Base-by-base conservation (phyloP, 92 coral and sea anemone species). In the Chrysogorgia sp. region DNA sequence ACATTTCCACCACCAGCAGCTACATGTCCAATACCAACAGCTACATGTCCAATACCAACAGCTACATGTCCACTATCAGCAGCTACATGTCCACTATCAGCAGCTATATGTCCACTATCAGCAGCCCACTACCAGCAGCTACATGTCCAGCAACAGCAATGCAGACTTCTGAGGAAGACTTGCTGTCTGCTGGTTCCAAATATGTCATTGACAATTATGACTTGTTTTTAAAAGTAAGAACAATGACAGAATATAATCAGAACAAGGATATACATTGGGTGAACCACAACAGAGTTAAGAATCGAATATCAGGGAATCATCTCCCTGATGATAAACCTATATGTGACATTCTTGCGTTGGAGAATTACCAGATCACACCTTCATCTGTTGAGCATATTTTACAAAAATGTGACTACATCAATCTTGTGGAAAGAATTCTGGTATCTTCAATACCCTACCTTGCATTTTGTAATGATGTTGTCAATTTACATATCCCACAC, bases 201-300 rank as follows among this genome's bases (percentile, higher is more conserved):
- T 76, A 32, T 60, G 74, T 76, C 1, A 24, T 76, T 21, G 81
- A 76, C 41, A 76, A 76, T 24, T 60, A 31, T 60, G 81, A 76
- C 69, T 33, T 76, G 37, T 41, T 3, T 34, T 74, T 58, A 24
- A 62, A 76, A 40, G 81, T 76, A 0, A 6, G 69, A 34, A 30
- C 14, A 1, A 76, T 76, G 81, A 76, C 81, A 1, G 26, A 62
- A 22, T 20, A 0, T 17, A 58, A 76, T 58, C 81, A 76, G 17
- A 76, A 76, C 25, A 60, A 34, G 33, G 81, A 76, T 34, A 22
- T 56, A 7, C 81, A 76, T 57, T 76, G 81, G 81, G 53, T 62
- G 13, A 76, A 76, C 15, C 56, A 76, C 24, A 76, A 60, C 40
- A 0, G 57, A 2, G 33, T 76, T 10, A 19, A 2, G 28, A 76